phyloP scores from a whole-genome alignment of 2,888 invertebrate genomes.

The Diachrysia chrysitis region DNA sequence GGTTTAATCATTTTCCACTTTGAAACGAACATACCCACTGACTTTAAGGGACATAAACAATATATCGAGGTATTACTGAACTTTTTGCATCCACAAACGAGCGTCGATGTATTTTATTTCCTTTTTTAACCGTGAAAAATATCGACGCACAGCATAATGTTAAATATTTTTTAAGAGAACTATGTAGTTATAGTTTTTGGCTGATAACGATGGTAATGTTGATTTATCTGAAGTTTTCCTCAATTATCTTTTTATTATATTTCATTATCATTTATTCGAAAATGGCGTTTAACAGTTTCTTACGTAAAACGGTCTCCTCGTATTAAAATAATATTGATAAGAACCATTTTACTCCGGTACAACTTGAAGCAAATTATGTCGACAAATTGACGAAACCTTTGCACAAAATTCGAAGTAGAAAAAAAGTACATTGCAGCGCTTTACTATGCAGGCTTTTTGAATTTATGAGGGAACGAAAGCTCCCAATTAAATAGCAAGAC shows the following conservation, averaged over 20 bases:
- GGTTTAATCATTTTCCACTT: background rate
- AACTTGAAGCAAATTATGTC: background rate
- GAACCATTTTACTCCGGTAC: background rate
- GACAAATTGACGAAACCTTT: background rate
- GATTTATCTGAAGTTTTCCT: background rate
- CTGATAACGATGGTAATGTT: background rate
- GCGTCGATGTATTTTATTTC: background rate
- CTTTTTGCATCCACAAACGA: slow-evolving; percentile 1
- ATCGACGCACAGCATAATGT: background rate
- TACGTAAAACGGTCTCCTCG: background rate
- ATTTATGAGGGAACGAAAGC: background rate
- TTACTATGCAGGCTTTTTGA: background rate
- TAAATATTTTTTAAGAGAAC: background rate
- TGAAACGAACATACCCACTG: background rate
- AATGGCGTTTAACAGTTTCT: background rate
- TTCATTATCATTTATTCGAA: too few relatives aligned
- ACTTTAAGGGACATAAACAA: background rate
- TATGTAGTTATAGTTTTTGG: background rate
- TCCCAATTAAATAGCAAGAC: background rate
- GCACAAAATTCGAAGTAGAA: background rate
- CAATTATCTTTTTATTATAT: background rate
- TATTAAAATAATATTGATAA: background rate
- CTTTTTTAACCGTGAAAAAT: background rate
- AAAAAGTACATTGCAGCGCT: background rate
- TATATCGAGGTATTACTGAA: background rate